Base-by-base conservation (phyloP, 2,888 invertebrate genomes). In the Amblyteles armatorius region DNA sequence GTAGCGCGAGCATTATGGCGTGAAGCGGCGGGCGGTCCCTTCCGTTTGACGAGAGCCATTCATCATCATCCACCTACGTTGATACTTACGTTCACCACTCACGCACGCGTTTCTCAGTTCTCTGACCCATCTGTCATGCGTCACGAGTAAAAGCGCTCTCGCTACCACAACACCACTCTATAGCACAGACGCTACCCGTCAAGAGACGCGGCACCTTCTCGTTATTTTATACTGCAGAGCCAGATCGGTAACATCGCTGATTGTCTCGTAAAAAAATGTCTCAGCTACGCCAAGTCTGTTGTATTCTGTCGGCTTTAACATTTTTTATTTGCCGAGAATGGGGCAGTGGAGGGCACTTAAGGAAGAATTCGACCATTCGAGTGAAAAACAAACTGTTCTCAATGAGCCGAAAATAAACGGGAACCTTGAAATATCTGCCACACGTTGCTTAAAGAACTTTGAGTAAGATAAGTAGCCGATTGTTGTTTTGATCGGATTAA, bases 11-110 rank as follows among this genome's bases (percentile, higher is more conserved):
- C 91, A 93, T 92, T 92, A 93, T 92, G 91, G 92, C 91, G 92
- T 91, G 92, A 92, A 92, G 87, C 92, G 89, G 89, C 92, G 92
- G 93, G 93, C 92, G 93, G 93, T 93, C 93, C 92, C 92, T 93
- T 92, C 93, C 92, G 93, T 93, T 94, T 93, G 93, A 94, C 93
- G 93, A 93, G 93, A 92, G 90, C 92, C 93, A 94, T 94, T 93
- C 93, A 93, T 94, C 93, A 93, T 93, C 92, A 91, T 92, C 93
- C 93, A 92, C 93, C 93, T 92, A 93, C 93, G 92, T 92, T 90
- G 90, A 89, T 90, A 90, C 90, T 90, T 89, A 86, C 85, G 83
- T 84, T 74, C 80, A 82, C 73, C 87, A 83, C 88, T 87, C 87
- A 88, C 87, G 87, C 88, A 87, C 88, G 85, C 85, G 84, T 85